These are phyloP conservation scores for Petrophora chlorosata DNA, from an alignment of 2,888 invertebrate genomes.

Conservation along the genomic window DNA sequence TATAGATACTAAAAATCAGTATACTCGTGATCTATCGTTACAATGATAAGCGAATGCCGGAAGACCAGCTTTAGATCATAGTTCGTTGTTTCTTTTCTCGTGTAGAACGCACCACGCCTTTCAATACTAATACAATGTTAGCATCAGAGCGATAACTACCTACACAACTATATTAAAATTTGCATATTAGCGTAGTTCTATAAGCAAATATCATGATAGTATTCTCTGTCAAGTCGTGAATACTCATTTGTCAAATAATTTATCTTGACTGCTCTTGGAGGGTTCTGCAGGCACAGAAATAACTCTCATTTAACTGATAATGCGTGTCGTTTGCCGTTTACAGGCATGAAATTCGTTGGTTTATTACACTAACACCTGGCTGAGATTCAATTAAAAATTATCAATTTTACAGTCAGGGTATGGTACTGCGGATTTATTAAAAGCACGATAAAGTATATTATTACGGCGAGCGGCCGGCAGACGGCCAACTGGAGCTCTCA, in stretches of 20 bases:
- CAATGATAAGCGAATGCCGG: conserved; percentile 1
- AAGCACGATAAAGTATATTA: conserved; percentile 67
- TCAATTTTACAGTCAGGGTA: conserved; percentile 60
- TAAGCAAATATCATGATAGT: neutral
- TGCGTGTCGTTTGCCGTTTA: conserved; percentile 38
- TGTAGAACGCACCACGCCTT: conserved; percentile 9
- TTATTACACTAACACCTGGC: conserved; percentile 69
- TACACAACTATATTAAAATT: conserved; percentile 28
- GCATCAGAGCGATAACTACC: conserved; percentile 21
- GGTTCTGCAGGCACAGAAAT: conserved; percentile 26
- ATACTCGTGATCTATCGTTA: conserved; percentile 10
- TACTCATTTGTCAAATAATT: conserved; percentile 41
- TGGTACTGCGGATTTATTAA: conserved; percentile 61
- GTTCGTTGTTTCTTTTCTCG: neutral
- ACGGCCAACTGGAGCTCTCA: conserved; percentile 58
- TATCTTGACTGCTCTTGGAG: conserved; percentile 27
- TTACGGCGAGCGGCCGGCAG: conserved; percentile 54
- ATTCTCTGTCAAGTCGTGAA: conserved; percentile 31
- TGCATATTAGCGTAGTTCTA: conserved; percentile 17
- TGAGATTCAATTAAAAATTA: conserved; percentile 70
- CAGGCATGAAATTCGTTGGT: conserved; percentile 53
- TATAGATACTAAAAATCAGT: neutral
- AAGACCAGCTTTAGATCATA: neutral
- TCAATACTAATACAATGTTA: conserved; percentile 11
- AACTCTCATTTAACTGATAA: conserved; percentile 36